Evolutionary conservation across 2,797 vertebrate genomes (phyloP), one percentile per base, ranked within the genome.

Genomic region (Cichlasoma orientale): DNA sequence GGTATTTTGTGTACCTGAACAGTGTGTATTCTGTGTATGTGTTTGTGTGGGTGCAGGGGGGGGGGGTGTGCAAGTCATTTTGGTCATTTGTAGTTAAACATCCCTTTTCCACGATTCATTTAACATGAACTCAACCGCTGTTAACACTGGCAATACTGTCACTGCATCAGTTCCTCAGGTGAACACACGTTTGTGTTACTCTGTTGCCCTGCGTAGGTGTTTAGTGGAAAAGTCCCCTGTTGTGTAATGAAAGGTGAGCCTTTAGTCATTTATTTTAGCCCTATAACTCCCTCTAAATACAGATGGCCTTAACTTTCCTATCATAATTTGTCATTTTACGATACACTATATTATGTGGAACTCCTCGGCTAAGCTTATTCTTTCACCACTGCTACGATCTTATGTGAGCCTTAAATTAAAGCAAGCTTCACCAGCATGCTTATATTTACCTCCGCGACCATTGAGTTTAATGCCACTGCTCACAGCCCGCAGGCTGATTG

Each of bases 371-470:
- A 50, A 36, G 44, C 36, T 52, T 50, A 54, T 75, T 78, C 54
- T 78, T 33, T 54, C 52, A n/a, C 25, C 14, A n/a, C 55, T 58
- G 52, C 56, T 41, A 25, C 52, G 27, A 79, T 66, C 56, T 58
- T 21, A 75, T 4, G 58, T 8, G 47, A 71, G 56, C 58, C 73
- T 82, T 21, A 52, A 79, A 85, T 85, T 58, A 79, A 85, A 84
- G 83, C 70, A 82, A 31, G 70, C 57, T n/a, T 58, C 56, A 33
- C 19, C 55, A 75, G 23, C 3, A 77, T 36, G 75, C 33, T 76
- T 84, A 59, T 79, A 83, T 86, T 85, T 79, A 66, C 78, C 55
- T 77, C 70, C 74, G 68, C 63, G 56, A 19, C 56, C 84, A 29
- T 53, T 70, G 47, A 74, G 74, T 78, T 74, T 38, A 85, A 57